Evolutionary conservation across 2,888 invertebrate species (phyloP).

Genomic region (Suillia variegata): DNA sequence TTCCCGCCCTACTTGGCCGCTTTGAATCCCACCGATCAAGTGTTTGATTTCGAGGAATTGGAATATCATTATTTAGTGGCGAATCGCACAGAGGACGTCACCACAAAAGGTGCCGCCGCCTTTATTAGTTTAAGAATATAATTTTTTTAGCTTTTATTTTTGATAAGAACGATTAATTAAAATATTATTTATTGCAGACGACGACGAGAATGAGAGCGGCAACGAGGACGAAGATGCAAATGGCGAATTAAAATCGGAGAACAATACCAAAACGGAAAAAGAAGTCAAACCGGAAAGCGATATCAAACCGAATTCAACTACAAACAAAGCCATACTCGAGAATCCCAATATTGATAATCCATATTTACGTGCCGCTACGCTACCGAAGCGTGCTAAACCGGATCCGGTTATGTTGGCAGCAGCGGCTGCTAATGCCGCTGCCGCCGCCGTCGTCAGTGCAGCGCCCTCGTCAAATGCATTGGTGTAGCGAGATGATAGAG

Average conservation of each 20-base stretch:
- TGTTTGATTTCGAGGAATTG: conserved; percentile 87
- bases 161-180: no score
- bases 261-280: conserved; percentile 50
- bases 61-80: conserved; percentile 75
- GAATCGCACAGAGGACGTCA: conserved; percentile 69
- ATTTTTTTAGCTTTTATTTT: not conserved
- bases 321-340: conserved; percentile 60
- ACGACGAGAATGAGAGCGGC: conserved; percentile 58
- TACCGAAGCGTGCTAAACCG: conserved; percentile 56
- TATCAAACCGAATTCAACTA: conserved; percentile 61
- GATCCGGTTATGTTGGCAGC: conserved; percentile 23
- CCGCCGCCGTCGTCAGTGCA: no score
- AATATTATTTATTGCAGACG: no score
- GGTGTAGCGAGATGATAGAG: no score
- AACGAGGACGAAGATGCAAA: conserved; percentile 60
- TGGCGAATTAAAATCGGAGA: conserved; percentile 51
- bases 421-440: not conserved
- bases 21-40: conserved; percentile 89
- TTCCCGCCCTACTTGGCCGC: conserved; percentile 85
- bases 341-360: conserved; percentile 75
- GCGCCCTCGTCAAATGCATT: no score
- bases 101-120: conserved; percentile 64
- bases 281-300: conserved; percentile 57
- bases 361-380: conserved; percentile 66
- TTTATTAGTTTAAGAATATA: conserved; percentile 1